A percentile compares a stretch with the other conserved stretches of the same genome.
These are phyloP conservation scores for Papilio demoleus DNA, from an alignment of 2,888 invertebrate species.

Conservation along the genomic window DNA sequence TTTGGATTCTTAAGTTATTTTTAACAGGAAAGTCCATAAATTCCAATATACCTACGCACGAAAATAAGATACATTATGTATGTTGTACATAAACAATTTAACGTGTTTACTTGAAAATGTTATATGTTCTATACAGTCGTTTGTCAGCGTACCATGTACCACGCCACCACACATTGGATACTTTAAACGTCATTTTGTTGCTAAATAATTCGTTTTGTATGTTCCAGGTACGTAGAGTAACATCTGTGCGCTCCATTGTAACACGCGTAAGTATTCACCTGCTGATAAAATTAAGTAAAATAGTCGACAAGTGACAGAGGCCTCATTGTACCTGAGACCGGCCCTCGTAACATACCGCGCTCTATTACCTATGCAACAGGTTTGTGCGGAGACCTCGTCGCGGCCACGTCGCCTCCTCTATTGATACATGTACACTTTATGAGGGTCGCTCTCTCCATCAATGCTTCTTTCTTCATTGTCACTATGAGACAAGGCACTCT, in stretches of 20 bases:
- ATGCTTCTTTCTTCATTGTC: constrained; percentile 25
- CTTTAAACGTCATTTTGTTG: constrained; percentile 3
- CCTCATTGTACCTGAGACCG: constrained; percentile 8
- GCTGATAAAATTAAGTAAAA: constrained; percentile 34
- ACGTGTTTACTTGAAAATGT: too few relatives aligned
- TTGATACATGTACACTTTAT: constrained; percentile 33
- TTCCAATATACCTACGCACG: too few relatives aligned
- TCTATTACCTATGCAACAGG: constrained; percentile 23
- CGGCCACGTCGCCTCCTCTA: neutral
- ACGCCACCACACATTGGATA: too few relatives aligned
- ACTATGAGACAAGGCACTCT: constrained; percentile 5
- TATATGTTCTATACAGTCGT: too few relatives aligned
- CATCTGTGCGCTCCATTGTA: constrained; percentile 4
- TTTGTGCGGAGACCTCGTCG: constrained; percentile 3
- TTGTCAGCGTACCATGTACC: too few relatives aligned
- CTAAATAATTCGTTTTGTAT: constrained; percentile 21
- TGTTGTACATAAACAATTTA: too few relatives aligned
- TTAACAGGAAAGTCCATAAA: too few relatives aligned
- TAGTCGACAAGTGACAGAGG: constrained; percentile 22
- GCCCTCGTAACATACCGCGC: constrained; percentile 3
- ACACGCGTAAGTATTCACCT: constrained; percentile 21
- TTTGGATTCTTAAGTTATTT: too few relatives aligned
- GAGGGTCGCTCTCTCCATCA: constrained; percentile 15
- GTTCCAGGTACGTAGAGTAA: constrained; percentile 31
- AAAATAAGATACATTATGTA: too few relatives aligned